Evolutionary conservation across 1,140 invertebrate species (phyloP).

Genomic region (Onthophagus taurus): DNA sequence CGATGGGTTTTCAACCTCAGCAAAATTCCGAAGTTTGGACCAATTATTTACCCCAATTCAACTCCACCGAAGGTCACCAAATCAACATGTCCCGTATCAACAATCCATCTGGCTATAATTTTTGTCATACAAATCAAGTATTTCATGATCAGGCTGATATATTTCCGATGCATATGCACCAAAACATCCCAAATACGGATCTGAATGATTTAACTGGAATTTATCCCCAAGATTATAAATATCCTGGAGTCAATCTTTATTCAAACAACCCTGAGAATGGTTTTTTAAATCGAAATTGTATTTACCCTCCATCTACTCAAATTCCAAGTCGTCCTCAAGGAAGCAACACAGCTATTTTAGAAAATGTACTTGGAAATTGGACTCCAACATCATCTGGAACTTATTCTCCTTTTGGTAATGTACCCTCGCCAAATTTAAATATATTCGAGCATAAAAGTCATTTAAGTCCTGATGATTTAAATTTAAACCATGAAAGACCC

Average conservation of each 20-base stretch:
- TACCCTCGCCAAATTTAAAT: conserved; percentile 26
- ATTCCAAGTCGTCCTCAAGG: not conserved
- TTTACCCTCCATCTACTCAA: not conserved
- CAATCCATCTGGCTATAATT: not conserved
- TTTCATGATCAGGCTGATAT: not conserved
- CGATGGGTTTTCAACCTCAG: conserved; percentile 42
- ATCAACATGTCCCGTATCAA: no score
- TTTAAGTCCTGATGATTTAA: conserved; percentile 9
- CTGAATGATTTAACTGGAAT: not conserved
- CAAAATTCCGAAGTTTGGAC: conserved; percentile 31
- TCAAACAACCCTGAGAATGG: not conserved
- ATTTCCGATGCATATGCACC: no score
- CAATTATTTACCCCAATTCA: conserved; percentile 22
- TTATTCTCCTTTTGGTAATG: conserved; percentile 67
- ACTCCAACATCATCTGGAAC: conserved; percentile 67
- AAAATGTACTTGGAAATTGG: conserved; percentile 75
- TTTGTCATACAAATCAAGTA: conserved; percentile 25
- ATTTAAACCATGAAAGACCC: conserved; percentile 16
- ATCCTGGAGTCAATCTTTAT: no score
- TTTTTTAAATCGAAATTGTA: not conserved
- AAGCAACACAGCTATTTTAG: conserved; percentile 47
- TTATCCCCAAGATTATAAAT: conserved; percentile 4
- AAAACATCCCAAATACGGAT: not conserved
- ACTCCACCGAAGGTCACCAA: not conserved
- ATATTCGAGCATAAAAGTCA: conserved; percentile 12